Percentiles rank a stretch among this genome's conserved stretches.
Evolutionary conservation across 2,113 vertebrate genomes (phyloP).

Genomic region (Balaenoptera acutorostrata): DNA sequence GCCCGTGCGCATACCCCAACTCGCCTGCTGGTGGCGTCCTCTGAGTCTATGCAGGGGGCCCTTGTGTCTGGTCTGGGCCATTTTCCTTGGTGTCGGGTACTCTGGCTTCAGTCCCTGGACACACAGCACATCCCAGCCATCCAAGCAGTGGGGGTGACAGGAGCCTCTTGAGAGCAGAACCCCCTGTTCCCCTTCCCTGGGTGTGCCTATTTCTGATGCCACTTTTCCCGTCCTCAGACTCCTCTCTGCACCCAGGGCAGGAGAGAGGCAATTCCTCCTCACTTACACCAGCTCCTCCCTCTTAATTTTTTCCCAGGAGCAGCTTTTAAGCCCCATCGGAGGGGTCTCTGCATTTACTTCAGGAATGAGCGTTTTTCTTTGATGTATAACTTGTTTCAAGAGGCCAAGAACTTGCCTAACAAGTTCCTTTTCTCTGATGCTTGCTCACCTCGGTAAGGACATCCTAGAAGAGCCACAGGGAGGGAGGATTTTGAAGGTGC

Average conservation of each 20-base stretch:
- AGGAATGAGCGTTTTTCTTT: conserved; percentile 18
- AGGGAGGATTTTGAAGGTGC: conserved; percentile 59
- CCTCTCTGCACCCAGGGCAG: not conserved
- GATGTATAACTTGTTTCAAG: conserved; percentile 44
- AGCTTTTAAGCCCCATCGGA: not conserved
- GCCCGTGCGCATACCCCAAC: not conserved
- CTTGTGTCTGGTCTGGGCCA: not conserved
- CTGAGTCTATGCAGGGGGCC: not conserved
- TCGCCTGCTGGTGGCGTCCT: not conserved
- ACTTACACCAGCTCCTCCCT: not conserved
- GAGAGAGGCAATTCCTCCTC: not conserved
- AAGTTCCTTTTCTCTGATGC: not conserved
- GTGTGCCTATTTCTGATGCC: not conserved
- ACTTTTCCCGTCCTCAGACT: not conserved
- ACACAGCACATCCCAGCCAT: not conserved
- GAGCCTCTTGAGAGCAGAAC: too few relatives aligned
- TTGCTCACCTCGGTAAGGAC: conserved; percentile 39
- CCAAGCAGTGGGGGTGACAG: too few relatives aligned
- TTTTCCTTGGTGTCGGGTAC: not conserved
- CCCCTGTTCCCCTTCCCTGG: not conserved
- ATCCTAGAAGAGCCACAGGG: conserved; percentile 38
- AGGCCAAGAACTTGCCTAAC: not conserved
- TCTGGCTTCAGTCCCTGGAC: not conserved
- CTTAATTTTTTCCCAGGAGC: not conserved
- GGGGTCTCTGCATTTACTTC: not conserved